A percentile compares a stretch with the other conserved stretches of the same genome.
These are phyloP conservation scores for Ernsta delagoae DNA, from an alignment of 2,888 invertebrate genomes.

Conservation along the genomic window DNA sequence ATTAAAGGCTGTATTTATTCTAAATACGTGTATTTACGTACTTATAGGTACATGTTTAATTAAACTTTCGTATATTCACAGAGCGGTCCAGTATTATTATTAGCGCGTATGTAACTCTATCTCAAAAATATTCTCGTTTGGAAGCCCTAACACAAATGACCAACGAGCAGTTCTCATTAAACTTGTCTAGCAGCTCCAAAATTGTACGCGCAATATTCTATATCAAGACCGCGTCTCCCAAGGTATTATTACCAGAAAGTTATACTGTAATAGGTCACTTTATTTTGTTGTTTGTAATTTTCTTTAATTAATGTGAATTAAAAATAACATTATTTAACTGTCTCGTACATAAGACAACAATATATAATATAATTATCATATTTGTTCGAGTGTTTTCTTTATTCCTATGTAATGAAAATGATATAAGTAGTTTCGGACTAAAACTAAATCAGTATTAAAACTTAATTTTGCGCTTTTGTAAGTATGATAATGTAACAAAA, in stretches of 20 bases:
- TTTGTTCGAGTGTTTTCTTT: too few relatives aligned
- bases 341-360: too few relatives aligned
- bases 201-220: not conserved
- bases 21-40: too few relatives aligned
- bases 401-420: too few relatives aligned
- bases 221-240: not conserved
- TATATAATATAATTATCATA: too few relatives aligned
- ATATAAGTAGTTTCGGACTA: too few relatives aligned
- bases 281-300: not conserved
- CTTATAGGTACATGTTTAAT: too few relatives aligned
- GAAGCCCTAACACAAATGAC: conserved; percentile 4
- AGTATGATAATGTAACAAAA: not conserved
- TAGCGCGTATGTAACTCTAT: not conserved
- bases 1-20: too few relatives aligned
- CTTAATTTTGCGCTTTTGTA: too few relatives aligned
- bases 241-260: not conserved
- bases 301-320: too few relatives aligned
- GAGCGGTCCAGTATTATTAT: not conserved
- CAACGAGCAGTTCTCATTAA: conserved; percentile 25
- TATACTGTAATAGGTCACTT: not conserved
- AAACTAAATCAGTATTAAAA: too few relatives aligned
- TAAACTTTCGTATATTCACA: not conserved
- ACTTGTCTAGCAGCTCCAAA: conserved; percentile 26
- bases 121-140: conserved; percentile 12
- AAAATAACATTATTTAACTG: too few relatives aligned